Percentiles rank a stretch among this genome's conserved stretches.
These are phyloP conservation scores for Pemphigus obesinymphae DNA, from an alignment of 1,140 invertebrate genomes.

Conservation along the genomic window DNA sequence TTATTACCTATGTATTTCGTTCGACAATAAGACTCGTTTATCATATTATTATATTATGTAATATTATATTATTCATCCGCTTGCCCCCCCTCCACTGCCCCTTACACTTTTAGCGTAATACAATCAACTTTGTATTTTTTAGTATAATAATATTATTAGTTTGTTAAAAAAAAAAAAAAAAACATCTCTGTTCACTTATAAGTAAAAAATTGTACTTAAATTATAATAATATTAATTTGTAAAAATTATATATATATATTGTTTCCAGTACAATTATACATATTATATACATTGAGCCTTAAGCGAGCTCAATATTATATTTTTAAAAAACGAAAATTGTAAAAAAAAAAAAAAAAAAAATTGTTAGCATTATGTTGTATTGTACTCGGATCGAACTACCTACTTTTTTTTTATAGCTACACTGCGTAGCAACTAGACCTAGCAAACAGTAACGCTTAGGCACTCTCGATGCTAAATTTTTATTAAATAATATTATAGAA, in stretches of 20 bases:
- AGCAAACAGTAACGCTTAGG: neutral
- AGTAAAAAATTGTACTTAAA: slow-evolving; percentile 19
- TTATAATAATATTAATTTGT: neutral
- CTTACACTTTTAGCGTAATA: slow-evolving; percentile 34
- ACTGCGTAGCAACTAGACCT: neutral
- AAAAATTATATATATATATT: slow-evolving; percentile 6
- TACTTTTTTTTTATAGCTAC: neutral
- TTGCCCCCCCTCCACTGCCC: neutral
- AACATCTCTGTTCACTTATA: neutral
- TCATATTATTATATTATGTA: neutral
- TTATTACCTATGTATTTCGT: slow-evolving; percentile 5
- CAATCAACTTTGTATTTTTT: slow-evolving; percentile 39
- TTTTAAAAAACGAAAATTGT: neutral
- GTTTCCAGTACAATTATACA: neutral
- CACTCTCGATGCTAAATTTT: neutral
- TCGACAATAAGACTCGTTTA: slow-evolving; percentile 27
- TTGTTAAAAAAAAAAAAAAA: neutral
- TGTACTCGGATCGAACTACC: too few relatives aligned
- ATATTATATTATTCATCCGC: neutral
- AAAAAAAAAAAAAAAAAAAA: neutral
- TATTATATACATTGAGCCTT: too few relatives aligned
- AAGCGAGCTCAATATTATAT: neutral
- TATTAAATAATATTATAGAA: neutral
- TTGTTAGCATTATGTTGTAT: too few relatives aligned
- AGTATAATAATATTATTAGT: slow-evolving; percentile 7